Percentiles rank a stretch among this genome's conserved stretches.
Evolutionary conservation across 2,797 vertebrate species (phyloP).

Genomic region (Vireo griseus): DNA sequence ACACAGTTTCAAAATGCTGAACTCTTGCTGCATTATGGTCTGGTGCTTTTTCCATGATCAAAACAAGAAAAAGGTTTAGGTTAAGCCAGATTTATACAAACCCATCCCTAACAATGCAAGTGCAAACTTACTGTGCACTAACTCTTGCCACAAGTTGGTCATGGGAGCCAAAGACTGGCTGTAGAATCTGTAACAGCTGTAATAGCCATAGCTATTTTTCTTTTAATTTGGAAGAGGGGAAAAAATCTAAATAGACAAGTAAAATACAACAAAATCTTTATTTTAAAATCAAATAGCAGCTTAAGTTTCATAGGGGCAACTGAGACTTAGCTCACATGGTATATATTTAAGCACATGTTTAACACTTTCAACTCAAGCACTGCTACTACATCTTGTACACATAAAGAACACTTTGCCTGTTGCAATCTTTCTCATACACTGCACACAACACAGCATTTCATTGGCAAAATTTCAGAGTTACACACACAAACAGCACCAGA

Average conservation of each 20-base stretch:
- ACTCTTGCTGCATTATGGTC: not conserved
- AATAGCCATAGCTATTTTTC: not conserved
- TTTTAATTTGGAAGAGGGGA: not conserved
- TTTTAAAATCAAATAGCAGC: not conserved
- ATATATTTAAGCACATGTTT: not conserved
- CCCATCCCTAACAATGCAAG: not conserved
- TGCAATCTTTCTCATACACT: not conserved
- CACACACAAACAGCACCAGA: not conserved
- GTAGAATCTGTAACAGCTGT: not conserved
- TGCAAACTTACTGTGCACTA: not conserved
- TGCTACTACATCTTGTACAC: not conserved
- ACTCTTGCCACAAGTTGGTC: not conserved
- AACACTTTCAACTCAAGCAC: not conserved
- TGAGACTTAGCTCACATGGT: not conserved
- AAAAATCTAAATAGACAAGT: not conserved
- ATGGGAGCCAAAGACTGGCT: not conserved
- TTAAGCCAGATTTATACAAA: not conserved
- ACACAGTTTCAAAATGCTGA: not conserved
- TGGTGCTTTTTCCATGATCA: not conserved
- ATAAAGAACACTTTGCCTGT: not conserved
- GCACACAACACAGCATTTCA: not conserved
- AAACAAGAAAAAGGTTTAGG: not conserved
- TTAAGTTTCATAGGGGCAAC: not conserved
- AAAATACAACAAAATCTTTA: not conserved
- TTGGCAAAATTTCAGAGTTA: not conserved